These are phyloP conservation scores for Catharus bicknelli DNA, from an alignment of 2,113 vertebrate species.

Conservation along the genomic window DNA sequence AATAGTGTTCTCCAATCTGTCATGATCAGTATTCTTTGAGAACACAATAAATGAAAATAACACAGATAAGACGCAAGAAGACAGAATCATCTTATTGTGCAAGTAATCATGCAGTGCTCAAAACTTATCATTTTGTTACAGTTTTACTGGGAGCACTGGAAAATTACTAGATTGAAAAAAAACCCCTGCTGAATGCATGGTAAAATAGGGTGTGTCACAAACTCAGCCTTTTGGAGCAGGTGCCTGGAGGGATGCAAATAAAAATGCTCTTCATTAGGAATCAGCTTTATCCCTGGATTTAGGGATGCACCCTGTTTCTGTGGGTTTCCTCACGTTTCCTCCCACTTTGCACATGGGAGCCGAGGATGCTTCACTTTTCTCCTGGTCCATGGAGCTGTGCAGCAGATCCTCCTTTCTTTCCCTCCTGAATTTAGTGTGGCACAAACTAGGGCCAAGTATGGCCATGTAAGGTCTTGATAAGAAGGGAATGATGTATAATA, in stretches of 20 bases:
- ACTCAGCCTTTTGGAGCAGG: not conserved
- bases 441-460: not conserved
- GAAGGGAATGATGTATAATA: not conserved
- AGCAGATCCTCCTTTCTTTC: not conserved
- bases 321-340: not conserved
- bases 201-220: not conserved
- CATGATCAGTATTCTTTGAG: not conserved
- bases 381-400: not conserved
- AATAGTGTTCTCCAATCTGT: slow-evolving; percentile 44
- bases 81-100: not conserved
- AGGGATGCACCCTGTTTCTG: not conserved
- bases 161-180: not conserved
- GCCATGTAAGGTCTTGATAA: not conserved
- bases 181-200: not conserved
- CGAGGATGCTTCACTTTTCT: not conserved
- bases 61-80: not conserved
- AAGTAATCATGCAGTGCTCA: not conserved
- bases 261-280: not conserved
- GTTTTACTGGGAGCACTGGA: not conserved
- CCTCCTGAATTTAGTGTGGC: not conserved
- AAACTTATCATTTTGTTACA: not conserved
- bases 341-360: not conserved
- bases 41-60: not conserved
- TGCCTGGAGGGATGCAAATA: not conserved
- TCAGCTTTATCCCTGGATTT: not conserved